Evolutionary conservation across 92 coral and sea anemone genomes (phyloP).

Genomic region (Epizoanthus stellaris): DNA sequence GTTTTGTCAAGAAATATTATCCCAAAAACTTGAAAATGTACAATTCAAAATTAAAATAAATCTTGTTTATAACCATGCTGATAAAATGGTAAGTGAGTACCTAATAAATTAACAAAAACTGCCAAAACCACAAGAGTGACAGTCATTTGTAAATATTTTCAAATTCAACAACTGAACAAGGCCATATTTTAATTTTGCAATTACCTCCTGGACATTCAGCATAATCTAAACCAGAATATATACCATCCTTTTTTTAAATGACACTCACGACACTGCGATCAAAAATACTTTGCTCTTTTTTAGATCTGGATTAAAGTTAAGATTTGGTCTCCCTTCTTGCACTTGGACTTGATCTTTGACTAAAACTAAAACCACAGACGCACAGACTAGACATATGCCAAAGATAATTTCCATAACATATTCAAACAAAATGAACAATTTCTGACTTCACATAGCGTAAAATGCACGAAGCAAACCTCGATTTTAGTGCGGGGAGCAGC

Average conservation of each 20-base stretch:
- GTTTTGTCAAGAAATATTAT: too few species aligned
- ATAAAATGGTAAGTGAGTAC: background rate
- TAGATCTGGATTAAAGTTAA: background rate
- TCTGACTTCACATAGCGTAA: background rate
- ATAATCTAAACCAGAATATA: background rate
- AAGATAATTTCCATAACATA: background rate
- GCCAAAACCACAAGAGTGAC: background rate
- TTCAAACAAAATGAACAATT: background rate
- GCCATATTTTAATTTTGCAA: too few species aligned
- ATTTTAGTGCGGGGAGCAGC: conserved; percentile 58
- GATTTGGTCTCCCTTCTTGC: too few species aligned
- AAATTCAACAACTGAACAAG: too few species aligned
- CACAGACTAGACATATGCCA: background rate
- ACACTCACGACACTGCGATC: background rate
- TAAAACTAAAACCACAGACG: background rate
- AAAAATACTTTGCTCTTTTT: background rate
- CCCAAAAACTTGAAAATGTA: background rate
- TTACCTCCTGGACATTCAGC: too few species aligned
- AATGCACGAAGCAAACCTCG: conserved; percentile 58
- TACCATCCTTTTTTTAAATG: background rate
- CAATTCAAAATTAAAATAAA: too few species aligned
- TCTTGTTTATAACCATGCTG: background rate
- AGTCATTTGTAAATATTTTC: too few species aligned
- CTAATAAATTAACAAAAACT: background rate
- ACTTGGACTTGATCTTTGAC: background rate